phyloP scores from a whole-genome alignment of 2,797 vertebrate species.

The Paramormyrops hopkinsi region DNA sequence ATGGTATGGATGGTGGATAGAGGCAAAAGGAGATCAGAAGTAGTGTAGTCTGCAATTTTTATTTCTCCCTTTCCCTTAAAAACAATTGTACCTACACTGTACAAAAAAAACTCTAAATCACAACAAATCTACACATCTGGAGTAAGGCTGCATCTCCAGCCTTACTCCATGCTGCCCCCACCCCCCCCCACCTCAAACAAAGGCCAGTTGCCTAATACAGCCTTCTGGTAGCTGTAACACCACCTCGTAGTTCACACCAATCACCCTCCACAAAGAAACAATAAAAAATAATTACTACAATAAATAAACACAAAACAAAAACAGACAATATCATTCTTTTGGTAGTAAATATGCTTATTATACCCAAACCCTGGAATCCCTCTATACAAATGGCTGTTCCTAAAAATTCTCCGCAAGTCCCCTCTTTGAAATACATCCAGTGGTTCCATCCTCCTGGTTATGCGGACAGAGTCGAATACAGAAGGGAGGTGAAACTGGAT shows the following conservation, averaged over 20 bases:
- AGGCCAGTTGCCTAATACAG: background rate
- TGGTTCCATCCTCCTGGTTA: background rate
- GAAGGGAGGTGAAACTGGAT: background rate
- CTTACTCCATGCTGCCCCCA: background rate
- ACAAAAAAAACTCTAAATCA: background rate
- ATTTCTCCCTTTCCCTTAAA: background rate
- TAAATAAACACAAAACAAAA: background rate
- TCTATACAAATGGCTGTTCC: background rate
- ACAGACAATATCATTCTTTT: too few relatives aligned
- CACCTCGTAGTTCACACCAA: background rate
- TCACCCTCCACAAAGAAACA: background rate
- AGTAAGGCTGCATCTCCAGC: background rate
- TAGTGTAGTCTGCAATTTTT: background rate
- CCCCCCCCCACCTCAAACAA: background rate
- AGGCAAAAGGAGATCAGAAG: background rate
- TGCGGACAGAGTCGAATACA: background rate
- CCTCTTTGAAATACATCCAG: background rate
- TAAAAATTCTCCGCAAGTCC: background rate
- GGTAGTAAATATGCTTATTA: too few relatives aligned
- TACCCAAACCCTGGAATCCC: background rate
- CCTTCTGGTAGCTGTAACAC: background rate
- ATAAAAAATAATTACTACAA: background rate
- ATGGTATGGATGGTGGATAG: background rate
- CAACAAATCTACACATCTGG: background rate
- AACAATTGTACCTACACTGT: background rate